Evolutionary conservation across 2,113 vertebrate species (phyloP).

Genomic region (Cyphomyrus plagiostoma): DNA sequence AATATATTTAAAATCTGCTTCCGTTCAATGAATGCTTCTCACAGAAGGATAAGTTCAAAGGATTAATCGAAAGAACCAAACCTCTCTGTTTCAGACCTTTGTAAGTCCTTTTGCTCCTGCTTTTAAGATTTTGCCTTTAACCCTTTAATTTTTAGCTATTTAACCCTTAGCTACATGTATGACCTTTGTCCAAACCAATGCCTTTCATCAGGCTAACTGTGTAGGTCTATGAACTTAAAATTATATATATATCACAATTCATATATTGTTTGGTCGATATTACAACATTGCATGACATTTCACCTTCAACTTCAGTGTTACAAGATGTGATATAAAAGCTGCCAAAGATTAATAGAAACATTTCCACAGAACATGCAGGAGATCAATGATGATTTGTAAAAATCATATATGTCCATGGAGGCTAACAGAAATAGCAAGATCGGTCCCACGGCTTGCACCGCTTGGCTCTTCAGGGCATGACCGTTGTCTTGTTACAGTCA

Average conservation of each 20-base stretch:
- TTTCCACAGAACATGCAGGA: not conserved
- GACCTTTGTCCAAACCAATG: not conserved
- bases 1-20: not conserved
- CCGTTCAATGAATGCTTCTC: not conserved
- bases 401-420: not conserved
- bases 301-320: not conserved
- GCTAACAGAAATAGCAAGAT: not conserved
- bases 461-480: not conserved
- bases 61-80: not conserved
- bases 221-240: not conserved
- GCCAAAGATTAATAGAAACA: not conserved
- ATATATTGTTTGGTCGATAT: too few relatives aligned
- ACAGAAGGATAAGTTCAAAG: not conserved
- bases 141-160: not conserved
- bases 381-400: not conserved
- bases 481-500: not conserved
- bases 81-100: not conserved
- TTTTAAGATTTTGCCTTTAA: not conserved
- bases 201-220: not conserved
- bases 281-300: not conserved
- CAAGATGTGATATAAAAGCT: not conserved
- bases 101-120: not conserved
- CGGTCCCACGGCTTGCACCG: accelerated
- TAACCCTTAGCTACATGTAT: not conserved
- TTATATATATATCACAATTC: not conserved